Evolutionary conservation across 2,888 invertebrate species (phyloP), one percentile per base, ranked within the genome.

Genomic region (Ornithoptera alexandrae): DNA sequence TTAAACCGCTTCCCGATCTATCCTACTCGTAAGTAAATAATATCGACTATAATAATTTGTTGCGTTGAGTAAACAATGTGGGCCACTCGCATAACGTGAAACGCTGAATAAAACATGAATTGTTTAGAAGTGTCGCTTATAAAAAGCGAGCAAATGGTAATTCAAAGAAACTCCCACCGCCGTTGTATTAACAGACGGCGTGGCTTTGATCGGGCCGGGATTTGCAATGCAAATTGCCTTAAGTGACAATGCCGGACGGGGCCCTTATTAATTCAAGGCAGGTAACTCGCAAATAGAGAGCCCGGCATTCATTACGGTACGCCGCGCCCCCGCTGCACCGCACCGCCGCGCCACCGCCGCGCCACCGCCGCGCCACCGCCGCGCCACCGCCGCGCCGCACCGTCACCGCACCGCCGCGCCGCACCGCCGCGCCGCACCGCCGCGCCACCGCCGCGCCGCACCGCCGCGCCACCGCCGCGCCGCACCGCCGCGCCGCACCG

Each of bases 191-290:
- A 65, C 65, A 58, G 65, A 22, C 65, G 65, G 57, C 57, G 58
- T 42, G 58, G 65, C 65, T 57, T 39, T 58, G 65, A 65, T 65
- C 65, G 57, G 39, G 58, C 8, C 20, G 58, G 15, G 56, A 65
- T 65, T 65, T 65, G 65, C 65, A 65, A 65, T 65, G 65, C 65
- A 65, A 65, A 65, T 65, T 46, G 22, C 24, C 65, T 58, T 17
- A 58, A 65, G 65, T 65, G 65, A 65, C 65, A 65, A 65, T 42
- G 65, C 65, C 65, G 65, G 65, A 65, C 65, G 65, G 42, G 58
- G 56, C 65, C 65, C 65, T 65, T 65, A 65, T 65, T 65, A 65
- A 65, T 65, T 65, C 65, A 65, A 65, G 58, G 65, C 65, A 65
- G 65, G 65, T 58, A 65, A 58, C 65, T 65, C 65, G 65, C 58